Evolutionary conservation across 2,113 vertebrate genomes (phyloP).

Genomic region (Pelobates fuscus): DNA sequence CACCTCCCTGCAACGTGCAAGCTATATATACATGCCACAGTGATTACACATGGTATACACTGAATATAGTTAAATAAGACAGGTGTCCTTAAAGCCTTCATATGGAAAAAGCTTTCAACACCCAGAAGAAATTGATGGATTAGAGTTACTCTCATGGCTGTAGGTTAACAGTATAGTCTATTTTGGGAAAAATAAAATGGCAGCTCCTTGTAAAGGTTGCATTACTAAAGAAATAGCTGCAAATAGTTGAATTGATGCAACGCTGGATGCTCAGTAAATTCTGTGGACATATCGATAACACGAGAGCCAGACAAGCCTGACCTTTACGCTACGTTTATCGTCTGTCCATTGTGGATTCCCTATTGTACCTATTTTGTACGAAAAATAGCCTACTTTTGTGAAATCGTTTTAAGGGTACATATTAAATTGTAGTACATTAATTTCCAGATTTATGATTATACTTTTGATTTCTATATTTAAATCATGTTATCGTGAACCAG

Average conservation of each 20-base stretch:
- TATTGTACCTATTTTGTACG: too few species aligned
- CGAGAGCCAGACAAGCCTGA: background rate
- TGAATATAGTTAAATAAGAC: slow-evolving; percentile 14
- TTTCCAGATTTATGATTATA: too few species aligned
- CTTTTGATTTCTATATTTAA: too few species aligned
- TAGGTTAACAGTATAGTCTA: background rate
- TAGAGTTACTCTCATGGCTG: background rate
- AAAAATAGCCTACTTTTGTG: too few species aligned
- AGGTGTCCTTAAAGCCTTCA: slow-evolving; percentile 11
- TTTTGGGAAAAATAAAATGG: slow-evolving; percentile 18
- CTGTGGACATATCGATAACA: background rate
- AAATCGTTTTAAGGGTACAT: too few species aligned
- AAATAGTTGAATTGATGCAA: slow-evolving; percentile 12
- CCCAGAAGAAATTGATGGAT: background rate
- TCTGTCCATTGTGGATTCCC: too few species aligned
- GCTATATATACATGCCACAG: background rate
- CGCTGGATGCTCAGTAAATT: background rate
- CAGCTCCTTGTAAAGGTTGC: slow-evolving; percentile 4
- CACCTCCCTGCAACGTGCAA: background rate
- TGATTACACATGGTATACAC: slow-evolving; percentile 15
- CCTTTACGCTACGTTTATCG: too few species aligned
- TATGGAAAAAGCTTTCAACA: slow-evolving; percentile 16
- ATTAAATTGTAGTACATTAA: too few species aligned
- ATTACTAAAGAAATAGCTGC: slow-evolving; percentile 8
- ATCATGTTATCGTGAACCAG: too few species aligned